Base-by-base conservation (phyloP, 2,888 invertebrate genomes). In the Microctonus hyperodae region DNA sequence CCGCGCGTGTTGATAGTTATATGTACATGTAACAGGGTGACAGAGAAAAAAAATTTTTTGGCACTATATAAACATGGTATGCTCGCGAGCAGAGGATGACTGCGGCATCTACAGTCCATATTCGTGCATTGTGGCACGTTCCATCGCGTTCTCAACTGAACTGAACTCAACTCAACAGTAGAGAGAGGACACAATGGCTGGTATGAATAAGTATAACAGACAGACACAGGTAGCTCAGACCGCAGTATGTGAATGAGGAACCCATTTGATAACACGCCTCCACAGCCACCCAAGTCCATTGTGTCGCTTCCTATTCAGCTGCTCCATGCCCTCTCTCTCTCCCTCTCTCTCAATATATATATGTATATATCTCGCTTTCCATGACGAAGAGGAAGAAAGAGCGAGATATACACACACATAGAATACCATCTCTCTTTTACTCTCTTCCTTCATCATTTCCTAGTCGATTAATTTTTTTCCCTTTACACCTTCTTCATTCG, bases 201-300 rank as follows among this genome's bases (percentile, higher is more conserved):
- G 79, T 80, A 82, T 82, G 83, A 83, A 83, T 83, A 83, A 83
- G 83, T 83, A 82, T 83, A 83, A 82, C 83, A 82, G 83, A 82
- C 82, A 82, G 82, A 83, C 80, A 82, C 81, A 82, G 81, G 82
- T 82, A 81, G 78, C 79, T 77, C 79, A 78, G 79, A 78, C 80
- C 80, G 78, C 80, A 81, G 82, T 82, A 83, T 83, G 83, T 82
- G 83, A 83, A 83, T 83, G 83, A 83, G 82, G 83, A 83, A 83
- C 83, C 83, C 83, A 83, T 83, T 83, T 83, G 83, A 83, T 83
- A 83, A 83, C 82, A 83, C 82, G 81, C 82, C 82, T 82, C 80
- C 81, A 79, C 81, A 81, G 81, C 80, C 82, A 83, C 79, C 81
- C 81, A 79, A 78, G 78, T 82, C 82, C 82, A 83, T 83, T 83